Evolutionary conservation across 2,113 vertebrate species (phyloP).

Genomic region (Sapayoa aenigma): DNA sequence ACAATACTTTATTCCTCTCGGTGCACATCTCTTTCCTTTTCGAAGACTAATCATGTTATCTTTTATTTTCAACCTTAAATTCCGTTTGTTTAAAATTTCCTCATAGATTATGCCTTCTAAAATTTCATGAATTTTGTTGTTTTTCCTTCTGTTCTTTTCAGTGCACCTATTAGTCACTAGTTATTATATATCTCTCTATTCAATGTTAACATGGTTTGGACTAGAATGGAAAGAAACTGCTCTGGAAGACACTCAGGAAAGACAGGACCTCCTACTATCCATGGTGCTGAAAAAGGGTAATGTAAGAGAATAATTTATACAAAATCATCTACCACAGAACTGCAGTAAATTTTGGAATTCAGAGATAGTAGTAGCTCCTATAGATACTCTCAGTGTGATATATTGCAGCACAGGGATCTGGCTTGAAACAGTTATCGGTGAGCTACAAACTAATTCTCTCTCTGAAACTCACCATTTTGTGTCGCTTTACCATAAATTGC

Average conservation of each 20-base stretch:
- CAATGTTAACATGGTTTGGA: neutral
- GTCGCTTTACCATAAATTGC: slow-evolving; percentile 21
- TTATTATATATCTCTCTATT: neutral
- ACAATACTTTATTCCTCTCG: neutral
- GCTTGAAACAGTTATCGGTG: slow-evolving; percentile 7
- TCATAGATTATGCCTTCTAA: neutral
- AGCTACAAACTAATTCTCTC: neutral
- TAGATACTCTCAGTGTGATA: slow-evolving; percentile 16
- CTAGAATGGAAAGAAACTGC: neutral
- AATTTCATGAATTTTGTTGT: neutral
- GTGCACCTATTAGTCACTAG: neutral
- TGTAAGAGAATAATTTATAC: neutral
- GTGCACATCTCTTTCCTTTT: neutral
- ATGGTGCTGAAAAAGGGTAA: neutral
- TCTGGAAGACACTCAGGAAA: neutral
- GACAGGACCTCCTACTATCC: neutral
- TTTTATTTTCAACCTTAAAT: neutral
- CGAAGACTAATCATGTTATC: neutral
- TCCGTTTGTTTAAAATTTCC: neutral
- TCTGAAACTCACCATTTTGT: slow-evolving; percentile 10
- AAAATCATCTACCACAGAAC: neutral
- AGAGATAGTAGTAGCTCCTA: neutral
- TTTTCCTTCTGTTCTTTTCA: neutral
- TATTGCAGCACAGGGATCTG: slow-evolving; percentile 6
- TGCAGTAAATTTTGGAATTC: slow-evolving; percentile 19